These are phyloP conservation scores for Peromyscus nudipes DNA, from an alignment of 2,797 vertebrate species.

Conservation along the genomic window DNA sequence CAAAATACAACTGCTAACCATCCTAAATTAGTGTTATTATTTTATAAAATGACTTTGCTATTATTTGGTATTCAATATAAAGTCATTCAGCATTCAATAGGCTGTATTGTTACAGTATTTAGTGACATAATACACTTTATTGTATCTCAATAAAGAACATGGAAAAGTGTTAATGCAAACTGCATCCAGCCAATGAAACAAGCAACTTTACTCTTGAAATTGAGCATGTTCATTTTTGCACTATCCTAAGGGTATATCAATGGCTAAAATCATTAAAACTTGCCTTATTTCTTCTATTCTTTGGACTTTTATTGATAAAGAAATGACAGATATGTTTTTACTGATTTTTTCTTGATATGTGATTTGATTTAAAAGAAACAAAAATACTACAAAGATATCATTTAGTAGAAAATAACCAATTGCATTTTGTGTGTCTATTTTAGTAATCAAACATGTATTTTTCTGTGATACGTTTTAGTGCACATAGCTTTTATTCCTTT, in stretches of 20 bases:
- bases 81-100: not conserved
- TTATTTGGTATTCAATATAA: not conserved
- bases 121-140: not conserved
- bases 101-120: not conserved
- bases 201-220: not conserved
- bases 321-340: not conserved
- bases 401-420: not conserved
- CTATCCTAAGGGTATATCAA: not conserved
- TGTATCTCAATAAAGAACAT: not conserved
- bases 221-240: not conserved
- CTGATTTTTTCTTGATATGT: not conserved
- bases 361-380: not conserved
- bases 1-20: not conserved
- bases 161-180: not conserved
- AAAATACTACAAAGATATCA: not conserved
- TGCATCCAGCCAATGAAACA: not conserved
- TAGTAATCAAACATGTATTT: not conserved
- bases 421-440: not conserved
- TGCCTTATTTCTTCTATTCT: not conserved
- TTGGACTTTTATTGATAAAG: not conserved
- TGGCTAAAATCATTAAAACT: not conserved
- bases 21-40: not conserved
- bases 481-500: not conserved
- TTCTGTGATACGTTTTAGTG: slow-evolving; percentile 6
- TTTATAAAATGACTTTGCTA: not conserved